Percentiles rank a stretch among this genome's conserved stretches.
Conservation (phyloP, 2,888 invertebrate genomes). For the Bursaphelenchus okinawaensis region DNA sequence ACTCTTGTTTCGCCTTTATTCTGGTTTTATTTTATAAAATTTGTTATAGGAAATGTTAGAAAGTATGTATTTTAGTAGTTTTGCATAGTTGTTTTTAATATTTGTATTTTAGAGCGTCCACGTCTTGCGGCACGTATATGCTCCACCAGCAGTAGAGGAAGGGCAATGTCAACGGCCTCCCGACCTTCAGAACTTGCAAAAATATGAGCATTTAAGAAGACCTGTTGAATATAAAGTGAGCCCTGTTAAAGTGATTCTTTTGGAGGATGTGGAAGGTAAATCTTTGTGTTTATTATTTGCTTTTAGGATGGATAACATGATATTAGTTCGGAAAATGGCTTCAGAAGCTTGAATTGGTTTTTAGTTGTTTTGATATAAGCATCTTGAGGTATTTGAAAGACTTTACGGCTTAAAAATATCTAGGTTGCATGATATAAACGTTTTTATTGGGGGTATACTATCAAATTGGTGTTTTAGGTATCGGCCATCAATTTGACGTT, state of each 20-base stretch:
- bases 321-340: background rate
- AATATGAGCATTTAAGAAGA: slow-evolving; percentile 31
- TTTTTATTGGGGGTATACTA: no score
- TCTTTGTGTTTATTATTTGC: background rate
- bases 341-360: no score
- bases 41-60: background rate
- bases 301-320: background rate
- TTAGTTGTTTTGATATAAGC: background rate
- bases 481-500: slow-evolving; percentile 53
- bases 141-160: slow-evolving; percentile 36
- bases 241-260: slow-evolving; percentile 45
- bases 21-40: background rate
- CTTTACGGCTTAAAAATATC: no score
- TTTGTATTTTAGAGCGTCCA: slow-evolving; percentile 36
- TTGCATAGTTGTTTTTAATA: no score
- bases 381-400: slow-evolving; percentile 3
- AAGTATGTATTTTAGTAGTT: no score
- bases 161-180: slow-evolving; percentile 47
- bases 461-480: slow-evolving; percentile 30
- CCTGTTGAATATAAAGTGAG: slow-evolving; percentile 27
- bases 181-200: slow-evolving; percentile 40
- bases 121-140: slow-evolving; percentile 40
- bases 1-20: background rate
- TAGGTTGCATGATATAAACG: no score
- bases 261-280: slow-evolving; percentile 51